Evolutionary conservation across 2,113 vertebrate species (phyloP).

Genomic region (Carlito syrichta): DNA sequence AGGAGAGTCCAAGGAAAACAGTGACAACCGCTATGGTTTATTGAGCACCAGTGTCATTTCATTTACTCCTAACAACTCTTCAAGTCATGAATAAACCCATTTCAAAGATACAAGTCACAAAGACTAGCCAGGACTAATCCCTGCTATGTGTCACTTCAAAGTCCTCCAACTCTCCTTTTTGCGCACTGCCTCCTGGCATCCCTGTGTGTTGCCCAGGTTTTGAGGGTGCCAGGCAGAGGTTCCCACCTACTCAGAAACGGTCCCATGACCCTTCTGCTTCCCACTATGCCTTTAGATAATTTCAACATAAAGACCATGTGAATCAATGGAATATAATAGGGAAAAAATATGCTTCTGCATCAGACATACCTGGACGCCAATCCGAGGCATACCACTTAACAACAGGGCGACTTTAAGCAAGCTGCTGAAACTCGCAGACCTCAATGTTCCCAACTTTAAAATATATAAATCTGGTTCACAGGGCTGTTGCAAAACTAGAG

Average conservation of each 20-base stretch:
- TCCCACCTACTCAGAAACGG: no score
- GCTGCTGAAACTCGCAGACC: neutral
- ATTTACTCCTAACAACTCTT: neutral
- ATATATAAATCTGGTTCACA: neutral
- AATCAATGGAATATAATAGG: neutral
- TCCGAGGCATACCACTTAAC: neutral
- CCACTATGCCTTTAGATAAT: neutral
- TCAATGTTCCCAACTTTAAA: neutral
- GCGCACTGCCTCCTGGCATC: accelerated
- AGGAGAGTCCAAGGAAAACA: neutral
- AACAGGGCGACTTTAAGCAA: neutral
- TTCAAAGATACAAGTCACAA: neutral
- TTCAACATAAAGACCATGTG: neutral
- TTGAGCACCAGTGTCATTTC: neutral
- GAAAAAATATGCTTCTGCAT: neutral
- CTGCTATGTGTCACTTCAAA: neutral
- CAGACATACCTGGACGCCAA: neutral
- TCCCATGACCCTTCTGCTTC: neutral
- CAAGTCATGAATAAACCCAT: neutral
- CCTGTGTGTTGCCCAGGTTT: neutral
- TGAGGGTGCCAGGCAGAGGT: accelerated
- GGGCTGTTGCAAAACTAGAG: neutral
- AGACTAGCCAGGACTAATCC: no score
- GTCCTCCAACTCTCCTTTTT: neutral
- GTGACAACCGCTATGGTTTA: neutral